Percentiles rank a stretch among this genome's conserved stretches.
phyloP scores from a whole-genome alignment of 2,888 invertebrate genomes.

The Mycogona germanica region DNA sequence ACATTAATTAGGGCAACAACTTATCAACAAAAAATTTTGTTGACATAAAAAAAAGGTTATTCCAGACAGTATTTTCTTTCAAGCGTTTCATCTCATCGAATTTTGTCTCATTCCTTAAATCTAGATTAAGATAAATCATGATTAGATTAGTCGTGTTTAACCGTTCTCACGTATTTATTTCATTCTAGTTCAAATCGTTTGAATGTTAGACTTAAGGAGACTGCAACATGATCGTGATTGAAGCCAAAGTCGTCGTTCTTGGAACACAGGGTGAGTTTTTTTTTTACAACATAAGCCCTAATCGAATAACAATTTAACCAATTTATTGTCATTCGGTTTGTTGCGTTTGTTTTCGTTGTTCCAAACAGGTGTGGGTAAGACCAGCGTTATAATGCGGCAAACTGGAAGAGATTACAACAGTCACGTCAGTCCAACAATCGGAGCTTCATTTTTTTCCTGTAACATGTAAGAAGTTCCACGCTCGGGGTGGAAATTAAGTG shows the following conservation, averaged over 20 bases:
- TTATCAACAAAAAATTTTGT: too few relatives aligned
- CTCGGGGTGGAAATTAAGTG: slow-evolving; percentile 23
- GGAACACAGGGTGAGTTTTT: slow-evolving; percentile 40
- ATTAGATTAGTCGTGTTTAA: too few relatives aligned
- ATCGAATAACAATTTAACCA: not conserved
- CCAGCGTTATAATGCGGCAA: slow-evolving; percentile 68
- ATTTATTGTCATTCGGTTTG: slow-evolving; percentile 25
- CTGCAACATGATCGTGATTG: slow-evolving; percentile 39
- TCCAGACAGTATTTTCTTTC: too few relatives aligned
- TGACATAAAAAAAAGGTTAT: too few relatives aligned
- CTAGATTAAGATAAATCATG: too few relatives aligned
- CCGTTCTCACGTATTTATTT: too few relatives aligned
- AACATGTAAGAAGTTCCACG: slow-evolving; percentile 51
- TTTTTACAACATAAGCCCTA: not conserved
- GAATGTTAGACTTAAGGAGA: too few relatives aligned
- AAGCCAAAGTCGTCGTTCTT: slow-evolving; percentile 73
- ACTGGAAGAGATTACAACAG: slow-evolving; percentile 62
- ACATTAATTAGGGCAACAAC: too few relatives aligned
- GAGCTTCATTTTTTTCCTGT: slow-evolving; percentile 80
- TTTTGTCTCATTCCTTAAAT: too few relatives aligned
- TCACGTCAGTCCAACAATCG: slow-evolving; percentile 70
- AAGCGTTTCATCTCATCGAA: too few relatives aligned
- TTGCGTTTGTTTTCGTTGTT: not conserved
- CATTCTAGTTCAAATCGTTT: too few relatives aligned
- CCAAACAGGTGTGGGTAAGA: slow-evolving; percentile 90